Conservation (phyloP, 2,113 vertebrate genomes). For the Emydocephalus ijimae region DNA sequence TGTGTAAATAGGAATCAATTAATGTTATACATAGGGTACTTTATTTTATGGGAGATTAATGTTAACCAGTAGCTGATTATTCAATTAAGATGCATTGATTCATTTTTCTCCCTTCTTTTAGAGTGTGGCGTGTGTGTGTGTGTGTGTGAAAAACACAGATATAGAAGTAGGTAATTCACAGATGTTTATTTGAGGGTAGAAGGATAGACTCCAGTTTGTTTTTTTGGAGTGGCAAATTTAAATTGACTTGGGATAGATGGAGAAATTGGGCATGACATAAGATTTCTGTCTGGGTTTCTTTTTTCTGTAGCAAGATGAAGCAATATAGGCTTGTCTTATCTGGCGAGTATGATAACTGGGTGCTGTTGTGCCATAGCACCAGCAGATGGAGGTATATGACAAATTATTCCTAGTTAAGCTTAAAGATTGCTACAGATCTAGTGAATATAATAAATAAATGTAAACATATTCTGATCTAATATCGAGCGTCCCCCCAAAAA, state of each 20-base stretch:
- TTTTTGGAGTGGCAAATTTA: background rate
- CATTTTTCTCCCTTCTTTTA: background rate
- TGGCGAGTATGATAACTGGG: background rate
- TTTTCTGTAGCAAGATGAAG: background rate
- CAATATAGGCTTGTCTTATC: background rate
- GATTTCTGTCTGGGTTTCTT: background rate
- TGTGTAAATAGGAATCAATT: background rate
- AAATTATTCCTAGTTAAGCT: background rate
- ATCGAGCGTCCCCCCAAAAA: background rate
- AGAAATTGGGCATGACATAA: background rate
- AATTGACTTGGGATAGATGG: background rate
- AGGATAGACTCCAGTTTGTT: background rate
- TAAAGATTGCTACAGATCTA: background rate
- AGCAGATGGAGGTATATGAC: constrained; percentile 50
- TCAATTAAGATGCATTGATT: background rate
- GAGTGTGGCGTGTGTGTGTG: background rate
- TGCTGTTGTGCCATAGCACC: background rate
- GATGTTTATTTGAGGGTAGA: background rate
- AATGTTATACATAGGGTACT: background rate
- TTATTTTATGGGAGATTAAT: background rate
- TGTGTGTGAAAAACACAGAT: background rate
- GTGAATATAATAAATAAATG: no score
- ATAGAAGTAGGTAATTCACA: background rate
- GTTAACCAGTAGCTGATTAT: background rate
- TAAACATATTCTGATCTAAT: background rate